A percentile compares a stretch with the other conserved stretches of the same genome.
Evolutionary conservation across 2,113 vertebrate species (phyloP).

Genomic region (Blennius ocellaris): DNA sequence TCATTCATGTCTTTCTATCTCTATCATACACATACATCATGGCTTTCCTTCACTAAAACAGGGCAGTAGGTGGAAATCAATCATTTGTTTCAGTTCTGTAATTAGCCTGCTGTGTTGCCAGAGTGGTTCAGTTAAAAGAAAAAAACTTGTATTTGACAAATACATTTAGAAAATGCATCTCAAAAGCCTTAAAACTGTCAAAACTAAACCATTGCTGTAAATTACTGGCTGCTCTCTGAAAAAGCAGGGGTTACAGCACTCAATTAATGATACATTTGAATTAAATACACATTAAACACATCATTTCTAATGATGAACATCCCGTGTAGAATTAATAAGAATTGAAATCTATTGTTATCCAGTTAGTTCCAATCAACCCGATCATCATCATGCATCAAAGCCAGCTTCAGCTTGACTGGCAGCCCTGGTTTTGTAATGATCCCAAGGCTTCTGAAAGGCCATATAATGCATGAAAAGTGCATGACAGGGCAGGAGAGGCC

Average conservation of each 20-base stretch:
- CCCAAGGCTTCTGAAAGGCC: neutral
- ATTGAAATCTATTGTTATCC: neutral
- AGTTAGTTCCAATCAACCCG: constrained; percentile 6
- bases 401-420: constrained; percentile 8
- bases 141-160: neutral
- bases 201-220: neutral
- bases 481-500: neutral
- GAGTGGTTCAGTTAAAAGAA: neutral
- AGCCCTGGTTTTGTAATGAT: constrained; percentile 29
- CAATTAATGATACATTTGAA: constrained; percentile 10
- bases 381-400: constrained; percentile 1
- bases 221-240: constrained; percentile 1
- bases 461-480: neutral
- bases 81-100: constrained; percentile 8
- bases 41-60: constrained; percentile 13
- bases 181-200: neutral
- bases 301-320: neutral
- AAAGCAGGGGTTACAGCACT: neutral
- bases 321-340: neutral
- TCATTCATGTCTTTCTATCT: no score
- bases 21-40: constrained; percentile 5
- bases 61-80: constrained; percentile 19
- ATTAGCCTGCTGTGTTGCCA: constrained; percentile 3
- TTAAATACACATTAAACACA: constrained; percentile 11
- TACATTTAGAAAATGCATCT: neutral